Base-by-base conservation (phyloP, 2,113 vertebrate genomes). In the Notarius lentiginosus region DNA sequence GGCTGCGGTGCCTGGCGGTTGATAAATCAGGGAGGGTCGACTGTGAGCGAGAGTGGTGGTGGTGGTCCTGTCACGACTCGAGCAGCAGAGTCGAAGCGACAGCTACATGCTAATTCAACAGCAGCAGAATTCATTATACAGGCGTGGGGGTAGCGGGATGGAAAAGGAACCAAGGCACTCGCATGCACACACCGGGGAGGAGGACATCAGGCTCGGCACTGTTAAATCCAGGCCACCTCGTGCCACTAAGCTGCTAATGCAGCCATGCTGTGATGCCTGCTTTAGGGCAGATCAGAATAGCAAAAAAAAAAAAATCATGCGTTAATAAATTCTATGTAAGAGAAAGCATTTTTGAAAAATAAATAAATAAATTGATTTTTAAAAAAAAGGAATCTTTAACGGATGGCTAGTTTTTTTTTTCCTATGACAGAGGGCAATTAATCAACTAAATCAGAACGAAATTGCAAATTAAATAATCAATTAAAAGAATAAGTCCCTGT, bases 401-500 rank as follows among this genome's bases (percentile, higher is more conserved):
- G 20, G 56, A 41, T 61, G 77, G 53, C 53, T 79, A 58, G 27
- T 11, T 79, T 81, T 81, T 79, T 17, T 41, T 41, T 41, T 4
- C 3, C 56, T 41, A 20, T 60, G 85, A 87, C 88, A 12, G 76
- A 88, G 85, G 66, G 85, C 89, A 87, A 79, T 79, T 86, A 91
- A 90, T 87, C 89, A 94, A 88, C 84, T 87, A 88, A 88, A 91
- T 65, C 65, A 22, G 2, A 89, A 94, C 91, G 83, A 90, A 92
- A 85, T 87, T 83, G 90, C 61, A 89, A 92, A 92, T 94, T 94
- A 96, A 96, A 96, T 95, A 95, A 96, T 96, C 96, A 97, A 97
- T 97, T 97, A 97, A 96, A 96, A 91, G 91, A 94, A 97, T 97
- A 95, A 96, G 91, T 89, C 92, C 90, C 84, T n/a, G 68, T 0